Conservation (phyloP, 2,113 vertebrate genomes). For the Syrmaticus mikado region DNA sequence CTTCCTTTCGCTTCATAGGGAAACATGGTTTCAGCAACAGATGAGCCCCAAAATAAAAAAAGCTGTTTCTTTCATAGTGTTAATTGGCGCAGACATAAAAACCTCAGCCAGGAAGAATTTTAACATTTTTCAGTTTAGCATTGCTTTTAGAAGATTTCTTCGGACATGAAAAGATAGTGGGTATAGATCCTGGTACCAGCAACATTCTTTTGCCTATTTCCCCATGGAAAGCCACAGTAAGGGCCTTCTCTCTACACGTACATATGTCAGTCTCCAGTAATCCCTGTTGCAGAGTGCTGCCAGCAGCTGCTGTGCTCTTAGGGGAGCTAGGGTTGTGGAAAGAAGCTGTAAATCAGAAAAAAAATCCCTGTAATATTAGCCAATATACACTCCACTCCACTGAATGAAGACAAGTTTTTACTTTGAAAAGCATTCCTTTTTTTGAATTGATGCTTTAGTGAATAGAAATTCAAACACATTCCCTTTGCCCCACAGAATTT, state of each 20-base stretch:
- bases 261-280: background rate
- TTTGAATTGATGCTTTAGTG: background rate
- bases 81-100: background rate
- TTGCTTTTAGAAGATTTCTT: background rate
- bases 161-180: background rate
- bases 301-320: background rate
- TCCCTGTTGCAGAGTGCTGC: background rate
- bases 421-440: background rate
- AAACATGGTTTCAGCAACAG: background rate
- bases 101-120: background rate
- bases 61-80: background rate
- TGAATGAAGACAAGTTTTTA: background rate
- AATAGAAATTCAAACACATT: fast-evolving
- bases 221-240: background rate
- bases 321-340: background rate
- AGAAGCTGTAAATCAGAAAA: background rate
- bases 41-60: background rate
- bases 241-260: background rate
- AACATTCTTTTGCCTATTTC: background rate
- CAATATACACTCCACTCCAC: background rate
- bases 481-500: background rate
- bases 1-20: background rate
- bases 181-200: background rate
- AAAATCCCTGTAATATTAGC: background rate
- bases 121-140: background rate